A percentile compares a stretch with the other conserved stretches of the same genome.
Conservation (phyloP, 2,113 vertebrate genomes). For the Cebidichthys violaceus region DNA sequence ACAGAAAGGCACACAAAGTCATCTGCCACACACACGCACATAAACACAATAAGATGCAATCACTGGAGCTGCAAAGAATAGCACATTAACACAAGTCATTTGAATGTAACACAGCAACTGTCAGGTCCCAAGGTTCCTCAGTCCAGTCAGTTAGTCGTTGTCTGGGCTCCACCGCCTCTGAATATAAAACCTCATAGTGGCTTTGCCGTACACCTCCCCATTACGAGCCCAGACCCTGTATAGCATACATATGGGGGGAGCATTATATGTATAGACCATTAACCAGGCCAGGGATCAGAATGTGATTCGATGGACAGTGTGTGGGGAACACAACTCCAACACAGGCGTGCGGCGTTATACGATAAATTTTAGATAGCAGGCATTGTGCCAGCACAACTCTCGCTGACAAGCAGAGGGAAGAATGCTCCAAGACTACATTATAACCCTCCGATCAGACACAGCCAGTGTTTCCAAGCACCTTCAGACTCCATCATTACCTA, state of each 20-base stretch:
- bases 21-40: slow-evolving; percentile 10
- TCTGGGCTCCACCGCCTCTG: slow-evolving; percentile 55
- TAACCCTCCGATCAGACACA: slow-evolving; percentile 63
- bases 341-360: slow-evolving; percentile 44
- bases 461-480: slow-evolving; percentile 68
- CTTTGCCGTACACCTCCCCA: background rate
- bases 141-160: slow-evolving; percentile 54
- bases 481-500: slow-evolving; percentile 76
- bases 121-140: slow-evolving; percentile 51
- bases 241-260: slow-evolving; percentile 40
- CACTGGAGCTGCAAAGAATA: slow-evolving; percentile 34
- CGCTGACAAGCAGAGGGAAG: slow-evolving; percentile 63
- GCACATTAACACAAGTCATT: slow-evolving; percentile 57
- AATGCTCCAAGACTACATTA: slow-evolving; percentile 73
- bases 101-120: slow-evolving; percentile 59
- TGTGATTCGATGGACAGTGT: slow-evolving; percentile 51
- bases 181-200: slow-evolving; percentile 60
- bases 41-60: slow-evolving; percentile 39
- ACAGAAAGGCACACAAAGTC: slow-evolving; percentile 15
- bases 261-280: slow-evolving; percentile 56
- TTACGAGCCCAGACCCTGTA: slow-evolving; percentile 44
- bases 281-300: slow-evolving; percentile 50
- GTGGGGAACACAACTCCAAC: slow-evolving; percentile 39
- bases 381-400: slow-evolving; percentile 54
- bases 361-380: slow-evolving; percentile 65